Conservation (phyloP, 2,113 vertebrate species). For the Tor tambroides region DNA sequence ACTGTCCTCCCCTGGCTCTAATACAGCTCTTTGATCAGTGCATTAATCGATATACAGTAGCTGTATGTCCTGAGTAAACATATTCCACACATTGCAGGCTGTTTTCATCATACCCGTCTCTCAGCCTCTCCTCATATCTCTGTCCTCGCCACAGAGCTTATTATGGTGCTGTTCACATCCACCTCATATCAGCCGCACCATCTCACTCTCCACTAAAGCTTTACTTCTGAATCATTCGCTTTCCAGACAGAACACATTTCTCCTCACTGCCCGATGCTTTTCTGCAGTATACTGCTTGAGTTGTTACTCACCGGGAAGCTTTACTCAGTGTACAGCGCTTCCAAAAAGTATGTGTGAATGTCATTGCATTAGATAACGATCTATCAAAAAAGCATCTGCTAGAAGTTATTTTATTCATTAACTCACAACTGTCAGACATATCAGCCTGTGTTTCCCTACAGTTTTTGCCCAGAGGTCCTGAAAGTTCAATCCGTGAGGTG, state of each 20-base stretch:
- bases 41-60: slow-evolving; percentile 8
- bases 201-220: slow-evolving; percentile 58
- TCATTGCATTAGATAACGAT: background rate
- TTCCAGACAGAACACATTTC: slow-evolving; percentile 58
- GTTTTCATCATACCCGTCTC: slow-evolving; percentile 65
- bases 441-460: background rate
- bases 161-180: slow-evolving; percentile 57
- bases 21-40: background rate
- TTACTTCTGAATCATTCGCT: slow-evolving; percentile 60
- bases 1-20: background rate
- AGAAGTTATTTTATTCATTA: background rate
- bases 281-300: background rate
- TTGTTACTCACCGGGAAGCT: slow-evolving; percentile 47
- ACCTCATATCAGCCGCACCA: slow-evolving; percentile 58
- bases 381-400: background rate
- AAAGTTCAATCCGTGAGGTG: slow-evolving; percentile 50
- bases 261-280: slow-evolving; percentile 25
- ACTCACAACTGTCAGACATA: background rate
- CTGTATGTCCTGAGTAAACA: slow-evolving; percentile 56
- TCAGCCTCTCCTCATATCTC: slow-evolving; percentile 28
- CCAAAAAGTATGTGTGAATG: background rate
- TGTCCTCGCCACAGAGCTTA: background rate
- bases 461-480: slow-evolving; percentile 33
- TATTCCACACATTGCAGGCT: slow-evolving; percentile 53
- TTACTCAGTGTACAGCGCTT: slow-evolving; percentile 31